These are phyloP conservation scores for Agrochola lota DNA, from an alignment of 2,888 invertebrate genomes.

Conservation along the genomic window DNA sequence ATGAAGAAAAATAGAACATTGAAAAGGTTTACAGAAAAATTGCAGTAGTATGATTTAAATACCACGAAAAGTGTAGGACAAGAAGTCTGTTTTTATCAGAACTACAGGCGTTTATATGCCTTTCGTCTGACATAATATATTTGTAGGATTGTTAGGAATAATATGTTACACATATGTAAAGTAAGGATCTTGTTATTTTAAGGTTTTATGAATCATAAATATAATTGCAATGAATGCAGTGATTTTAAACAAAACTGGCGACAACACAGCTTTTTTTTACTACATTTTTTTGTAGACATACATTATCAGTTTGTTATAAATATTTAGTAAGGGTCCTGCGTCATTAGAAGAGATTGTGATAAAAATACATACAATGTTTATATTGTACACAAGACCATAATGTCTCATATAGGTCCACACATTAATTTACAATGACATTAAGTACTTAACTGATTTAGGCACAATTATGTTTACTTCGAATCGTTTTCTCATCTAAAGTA, in stretches of 20 bases:
- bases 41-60: constrained; percentile 42
- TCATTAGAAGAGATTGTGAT: constrained; percentile 48
- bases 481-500: constrained; percentile 67
- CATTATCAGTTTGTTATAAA: constrained; percentile 24
- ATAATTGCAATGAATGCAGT: constrained; percentile 30
- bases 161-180: constrained; percentile 49
- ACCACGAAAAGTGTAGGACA: constrained; percentile 19
- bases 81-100: constrained; percentile 33
- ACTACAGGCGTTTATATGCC: constrained; percentile 22
- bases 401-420: constrained; percentile 43
- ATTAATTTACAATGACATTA: constrained; percentile 64
- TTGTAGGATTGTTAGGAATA: constrained; percentile 23
- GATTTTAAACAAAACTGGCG: constrained; percentile 32
- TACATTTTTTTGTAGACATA: constrained; percentile 42
- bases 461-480: constrained; percentile 69
- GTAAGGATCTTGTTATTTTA: constrained; percentile 30
- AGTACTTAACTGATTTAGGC: constrained; percentile 73
- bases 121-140: constrained; percentile 25
- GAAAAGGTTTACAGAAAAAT: constrained; percentile 47
- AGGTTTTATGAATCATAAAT: constrained; percentile 25
- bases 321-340: constrained; percentile 35
- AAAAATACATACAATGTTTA: constrained; percentile 52
- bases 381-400: constrained; percentile 56
- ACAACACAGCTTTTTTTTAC: constrained; percentile 28
- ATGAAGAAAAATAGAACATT: constrained; percentile 56